Conservation (phyloP, 2,888 invertebrate genomes). For the Acholoe squamosa region DNA sequence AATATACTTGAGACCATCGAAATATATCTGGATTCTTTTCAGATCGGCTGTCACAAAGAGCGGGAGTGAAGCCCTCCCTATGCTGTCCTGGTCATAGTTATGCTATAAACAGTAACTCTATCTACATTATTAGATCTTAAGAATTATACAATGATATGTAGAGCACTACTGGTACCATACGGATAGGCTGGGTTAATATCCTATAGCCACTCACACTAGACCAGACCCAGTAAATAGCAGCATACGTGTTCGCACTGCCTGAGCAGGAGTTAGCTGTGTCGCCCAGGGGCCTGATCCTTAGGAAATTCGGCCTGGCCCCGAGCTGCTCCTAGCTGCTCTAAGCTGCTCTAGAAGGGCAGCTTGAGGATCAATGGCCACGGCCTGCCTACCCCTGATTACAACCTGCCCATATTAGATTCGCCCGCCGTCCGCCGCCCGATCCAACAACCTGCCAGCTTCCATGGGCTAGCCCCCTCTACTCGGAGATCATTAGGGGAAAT, state of each 20-base stretch:
- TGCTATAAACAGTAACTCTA: too few relatives aligned
- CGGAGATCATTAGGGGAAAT: slow-evolving; percentile 49
- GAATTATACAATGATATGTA: too few relatives aligned
- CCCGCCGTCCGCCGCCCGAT: neutral
- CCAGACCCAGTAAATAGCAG: neutral
- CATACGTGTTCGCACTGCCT: neutral
- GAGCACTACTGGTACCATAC: neutral
- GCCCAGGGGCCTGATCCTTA: slow-evolving; percentile 9
- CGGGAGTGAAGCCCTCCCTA: too few relatives aligned
- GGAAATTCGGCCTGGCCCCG: neutral
- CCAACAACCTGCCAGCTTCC: slow-evolving; percentile 45
- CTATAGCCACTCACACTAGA: neutral
- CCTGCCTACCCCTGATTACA: slow-evolving; percentile 45
- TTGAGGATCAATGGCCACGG: slow-evolving; percentile 41
- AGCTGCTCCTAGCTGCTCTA: slow-evolving; percentile 1
- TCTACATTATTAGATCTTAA: too few relatives aligned
- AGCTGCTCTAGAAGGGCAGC: slow-evolving; percentile 10
- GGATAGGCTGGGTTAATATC: neutral
- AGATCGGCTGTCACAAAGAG: too few relatives aligned
- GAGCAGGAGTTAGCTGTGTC: neutral
- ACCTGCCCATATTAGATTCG: slow-evolving; percentile 60
- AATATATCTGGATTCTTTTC: too few relatives aligned
- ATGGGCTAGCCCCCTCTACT: neutral
- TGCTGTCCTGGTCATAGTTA: too few relatives aligned
- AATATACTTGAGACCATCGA: too few relatives aligned